A percentile compares a stretch with the other conserved stretches of the same genome.
These are phyloP conservation scores for Pseudomyrmex gracilis DNA, from an alignment of 1,140 invertebrate genomes.

Conservation along the genomic window DNA sequence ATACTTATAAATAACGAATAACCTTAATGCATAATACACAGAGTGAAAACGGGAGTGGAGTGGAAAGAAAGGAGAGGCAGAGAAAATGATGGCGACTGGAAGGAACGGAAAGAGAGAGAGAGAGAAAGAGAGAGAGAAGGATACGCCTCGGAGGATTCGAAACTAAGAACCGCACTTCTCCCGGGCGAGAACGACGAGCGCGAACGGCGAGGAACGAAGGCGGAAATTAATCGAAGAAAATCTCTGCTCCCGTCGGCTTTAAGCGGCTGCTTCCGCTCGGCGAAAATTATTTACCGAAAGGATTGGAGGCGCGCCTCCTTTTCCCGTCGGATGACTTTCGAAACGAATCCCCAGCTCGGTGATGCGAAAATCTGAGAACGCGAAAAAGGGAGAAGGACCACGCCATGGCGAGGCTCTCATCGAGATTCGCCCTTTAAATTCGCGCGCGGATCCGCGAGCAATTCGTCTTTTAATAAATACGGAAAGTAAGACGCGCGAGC, in stretches of 20 bases:
- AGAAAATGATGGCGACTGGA: slow-evolving; percentile 30
- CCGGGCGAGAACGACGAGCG: slow-evolving; percentile 37
- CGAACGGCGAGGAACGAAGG: slow-evolving; percentile 61
- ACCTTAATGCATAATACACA: slow-evolving; percentile 64
- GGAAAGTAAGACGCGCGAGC: slow-evolving; percentile 6
- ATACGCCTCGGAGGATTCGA: slow-evolving; percentile 58
- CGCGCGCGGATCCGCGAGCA: background rate
- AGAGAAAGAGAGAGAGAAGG: background rate
- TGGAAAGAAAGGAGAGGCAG: background rate
- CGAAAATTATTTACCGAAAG: slow-evolving; percentile 58
- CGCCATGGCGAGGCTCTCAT: slow-evolving; percentile 2
- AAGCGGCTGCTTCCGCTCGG: slow-evolving; percentile 55
- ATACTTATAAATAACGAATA: slow-evolving; percentile 72
- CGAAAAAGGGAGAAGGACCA: background rate
- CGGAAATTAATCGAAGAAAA: slow-evolving; percentile 72
- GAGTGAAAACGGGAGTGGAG: background rate
- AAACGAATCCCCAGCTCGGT: slow-evolving; percentile 39
- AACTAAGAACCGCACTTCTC: slow-evolving; percentile 48
- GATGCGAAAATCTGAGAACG: slow-evolving; percentile 42
- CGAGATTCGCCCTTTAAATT: slow-evolving; percentile 22
- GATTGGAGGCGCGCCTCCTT: slow-evolving; percentile 50
- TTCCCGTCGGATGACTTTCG: slow-evolving; percentile 61
- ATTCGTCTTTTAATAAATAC: no score
- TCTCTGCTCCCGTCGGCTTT: slow-evolving; percentile 56
- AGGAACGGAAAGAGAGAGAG: no score